Percentiles rank a stretch among this genome's conserved stretches.
phyloP scores from a whole-genome alignment of 2,888 invertebrate genomes.

The Anarsia innoxiella region DNA sequence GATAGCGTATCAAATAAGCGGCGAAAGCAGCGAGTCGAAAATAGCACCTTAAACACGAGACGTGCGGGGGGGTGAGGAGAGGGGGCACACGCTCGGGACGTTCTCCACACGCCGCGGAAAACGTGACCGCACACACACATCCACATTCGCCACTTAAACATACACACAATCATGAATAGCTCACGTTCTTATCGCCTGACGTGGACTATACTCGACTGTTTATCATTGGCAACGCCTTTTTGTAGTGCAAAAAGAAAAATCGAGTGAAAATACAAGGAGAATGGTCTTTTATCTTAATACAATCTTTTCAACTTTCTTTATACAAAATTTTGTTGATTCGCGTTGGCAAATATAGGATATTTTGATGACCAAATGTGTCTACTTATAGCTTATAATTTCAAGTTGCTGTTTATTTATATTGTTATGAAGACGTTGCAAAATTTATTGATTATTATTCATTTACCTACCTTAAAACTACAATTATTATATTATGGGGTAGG shows the following conservation, averaged over 20 bases:
- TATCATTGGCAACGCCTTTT: background rate
- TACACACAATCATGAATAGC: conserved; percentile 20
- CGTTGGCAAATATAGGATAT: too few species aligned
- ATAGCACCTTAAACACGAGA: conserved; percentile 46
- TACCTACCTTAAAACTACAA: too few species aligned
- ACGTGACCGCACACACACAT: conserved; percentile 53
- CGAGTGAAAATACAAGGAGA: too few species aligned
- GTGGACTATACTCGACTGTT: conserved; percentile 23
- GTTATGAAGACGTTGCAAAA: too few species aligned
- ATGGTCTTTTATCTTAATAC: too few species aligned
- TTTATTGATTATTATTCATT: too few species aligned
- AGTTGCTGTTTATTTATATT: too few species aligned
- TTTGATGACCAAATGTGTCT: too few species aligned
- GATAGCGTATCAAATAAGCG: conserved; percentile 27
- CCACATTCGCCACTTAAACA: conserved; percentile 18
- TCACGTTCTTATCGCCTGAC: conserved; percentile 44
- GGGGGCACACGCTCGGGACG: conserved; percentile 32
- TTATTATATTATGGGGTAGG: too few species aligned
- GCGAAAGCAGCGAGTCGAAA: conserved; percentile 51
- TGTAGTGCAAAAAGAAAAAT: background rate
- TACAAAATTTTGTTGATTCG: too few species aligned
- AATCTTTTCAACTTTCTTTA: too few species aligned
- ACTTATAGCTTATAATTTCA: too few species aligned
- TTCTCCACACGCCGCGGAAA: conserved; percentile 51
- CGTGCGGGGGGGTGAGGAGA: conserved; percentile 21